Evolutionary conservation across 2,113 vertebrate genomes (phyloP).

Genomic region (Rynchops niger): DNA sequence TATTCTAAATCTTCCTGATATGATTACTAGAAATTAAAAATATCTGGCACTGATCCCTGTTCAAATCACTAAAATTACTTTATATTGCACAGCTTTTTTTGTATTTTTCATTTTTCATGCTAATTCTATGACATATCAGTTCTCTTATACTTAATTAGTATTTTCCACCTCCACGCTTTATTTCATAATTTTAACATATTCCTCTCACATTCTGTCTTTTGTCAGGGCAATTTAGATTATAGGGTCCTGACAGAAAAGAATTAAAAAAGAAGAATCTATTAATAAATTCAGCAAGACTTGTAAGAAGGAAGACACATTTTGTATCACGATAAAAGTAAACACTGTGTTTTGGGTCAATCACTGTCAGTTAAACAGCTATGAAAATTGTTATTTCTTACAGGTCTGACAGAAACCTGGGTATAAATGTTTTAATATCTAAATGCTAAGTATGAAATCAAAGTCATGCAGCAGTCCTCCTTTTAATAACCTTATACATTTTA

Average conservation of each 20-base stretch:
- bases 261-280: background rate
- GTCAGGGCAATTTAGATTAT: background rate
- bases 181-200: constrained; percentile 1
- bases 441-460: background rate
- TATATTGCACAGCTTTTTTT: background rate
- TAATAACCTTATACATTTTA: background rate
- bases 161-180: background rate
- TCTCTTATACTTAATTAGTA: constrained; percentile 3
- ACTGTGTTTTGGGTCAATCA: background rate
- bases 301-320: background rate
- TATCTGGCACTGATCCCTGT: background rate
- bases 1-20: background rate
- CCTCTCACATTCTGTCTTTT: background rate
- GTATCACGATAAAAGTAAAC: background rate
- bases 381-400: background rate
- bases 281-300: background rate
- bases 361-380: background rate
- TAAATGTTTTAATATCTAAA: background rate
- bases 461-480: background rate
- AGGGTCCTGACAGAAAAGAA: background rate
- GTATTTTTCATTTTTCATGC: background rate
- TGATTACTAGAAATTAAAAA: background rate
- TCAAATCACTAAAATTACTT: background rate
- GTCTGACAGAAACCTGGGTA: background rate
- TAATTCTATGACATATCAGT: background rate